Conservation (phyloP, 1,140 invertebrate genomes). For the Lamellibrachia luymesi region DNA sequence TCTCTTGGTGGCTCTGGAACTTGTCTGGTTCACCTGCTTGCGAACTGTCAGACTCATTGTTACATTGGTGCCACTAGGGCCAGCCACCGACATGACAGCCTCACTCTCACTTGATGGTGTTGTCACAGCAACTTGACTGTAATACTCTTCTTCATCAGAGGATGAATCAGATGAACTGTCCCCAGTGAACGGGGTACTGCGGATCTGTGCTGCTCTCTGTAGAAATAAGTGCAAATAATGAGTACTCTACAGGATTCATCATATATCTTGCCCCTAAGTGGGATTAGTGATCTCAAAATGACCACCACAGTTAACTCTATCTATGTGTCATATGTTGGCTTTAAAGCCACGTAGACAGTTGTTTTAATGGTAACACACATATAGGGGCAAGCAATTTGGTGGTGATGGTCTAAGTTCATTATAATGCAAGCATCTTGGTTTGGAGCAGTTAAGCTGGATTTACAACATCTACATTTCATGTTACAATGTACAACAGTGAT, state of each 20-base stretch:
- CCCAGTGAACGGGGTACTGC: slow-evolving; percentile 90
- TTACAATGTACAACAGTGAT: too few relatives aligned
- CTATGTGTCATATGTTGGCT: too few relatives aligned
- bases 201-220: slow-evolving; percentile 88
- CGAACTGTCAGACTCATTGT: slow-evolving; percentile 8
- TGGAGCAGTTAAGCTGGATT: too few relatives aligned
- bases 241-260: background rate
- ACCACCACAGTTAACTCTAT: background rate
- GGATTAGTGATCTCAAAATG: too few relatives aligned
- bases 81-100: slow-evolving; percentile 22
- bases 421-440: too few relatives aligned
- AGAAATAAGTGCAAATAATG: background rate
- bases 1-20: slow-evolving; percentile 57
- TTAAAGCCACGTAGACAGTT: too few relatives aligned
- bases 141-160: slow-evolving; percentile 57
- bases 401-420: too few relatives aligned
- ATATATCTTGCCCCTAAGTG: too few relatives aligned
- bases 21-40: slow-evolving; percentile 30
- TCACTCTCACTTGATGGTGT: slow-evolving; percentile 49
- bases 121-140: slow-evolving; percentile 30
- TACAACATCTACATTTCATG: too few relatives aligned
- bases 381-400: too few relatives aligned
- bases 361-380: too few relatives aligned
- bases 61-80: slow-evolving; percentile 17
- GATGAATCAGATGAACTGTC: slow-evolving; percentile 89